These are phyloP conservation scores for Lasaia peninsularis DNA, from an alignment of 1,140 invertebrate genomes.

Conservation along the genomic window DNA sequence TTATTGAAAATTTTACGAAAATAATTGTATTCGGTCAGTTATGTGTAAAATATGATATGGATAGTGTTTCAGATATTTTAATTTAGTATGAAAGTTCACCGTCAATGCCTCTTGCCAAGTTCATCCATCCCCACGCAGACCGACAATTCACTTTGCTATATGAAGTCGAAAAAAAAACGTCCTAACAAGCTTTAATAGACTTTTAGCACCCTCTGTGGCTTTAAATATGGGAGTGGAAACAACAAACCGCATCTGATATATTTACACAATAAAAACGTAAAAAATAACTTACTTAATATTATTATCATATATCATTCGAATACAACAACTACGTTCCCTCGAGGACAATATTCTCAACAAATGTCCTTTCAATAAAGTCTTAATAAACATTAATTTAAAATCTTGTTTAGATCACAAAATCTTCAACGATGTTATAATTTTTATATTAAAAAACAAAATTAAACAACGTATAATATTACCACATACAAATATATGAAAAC, in stretches of 20 bases:
- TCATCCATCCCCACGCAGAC: slow-evolving; percentile 37
- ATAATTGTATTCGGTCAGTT: slow-evolving; percentile 28
- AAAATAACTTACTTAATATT: slow-evolving; percentile 78
- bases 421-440: slow-evolving; percentile 67
- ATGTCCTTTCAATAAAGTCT: slow-evolving; percentile 75
- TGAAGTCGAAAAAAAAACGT: slow-evolving; percentile 34
- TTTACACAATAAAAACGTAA: slow-evolving; percentile 76
- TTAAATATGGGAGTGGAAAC: slow-evolving; percentile 65
- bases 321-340: slow-evolving; percentile 73
- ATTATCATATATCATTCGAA: slow-evolving; percentile 75
- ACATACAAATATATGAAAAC: slow-evolving; percentile 42
- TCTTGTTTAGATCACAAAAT: slow-evolving; percentile 69
- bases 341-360: slow-evolving; percentile 74
- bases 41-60: slow-evolving; percentile 32
- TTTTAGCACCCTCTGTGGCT: slow-evolving; percentile 73
- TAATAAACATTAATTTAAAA: slow-evolving; percentile 66
- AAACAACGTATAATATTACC: slow-evolving; percentile 57
- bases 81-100: slow-evolving; percentile 1
- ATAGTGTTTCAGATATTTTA: slow-evolving; percentile 5
- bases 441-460: slow-evolving; percentile 51
- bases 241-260: slow-evolving; percentile 69
- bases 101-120: slow-evolving; percentile 4
- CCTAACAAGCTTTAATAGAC: slow-evolving; percentile 68
- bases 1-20: slow-evolving; percentile 34
- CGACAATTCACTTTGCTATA: slow-evolving; percentile 32